A percentile compares a stretch with the other conserved stretches of the same genome.
Evolutionary conservation across 1,140 invertebrate species (phyloP).

Genomic region (Ruditapes philippinarum): DNA sequence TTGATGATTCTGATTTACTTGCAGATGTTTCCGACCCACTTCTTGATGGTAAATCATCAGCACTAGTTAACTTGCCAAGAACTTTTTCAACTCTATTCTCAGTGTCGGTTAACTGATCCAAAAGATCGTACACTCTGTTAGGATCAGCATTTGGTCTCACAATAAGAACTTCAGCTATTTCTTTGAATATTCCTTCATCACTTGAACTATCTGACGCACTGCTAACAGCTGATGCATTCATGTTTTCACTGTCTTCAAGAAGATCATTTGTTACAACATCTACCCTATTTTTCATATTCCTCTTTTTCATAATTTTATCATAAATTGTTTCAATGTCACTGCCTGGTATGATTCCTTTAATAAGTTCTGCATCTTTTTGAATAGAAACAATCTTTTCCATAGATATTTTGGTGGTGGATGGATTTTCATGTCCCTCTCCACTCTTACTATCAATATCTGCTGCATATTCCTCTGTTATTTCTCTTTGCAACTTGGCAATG

Average conservation of each 20-base stretch:
- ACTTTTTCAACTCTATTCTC: conserved; percentile 70
- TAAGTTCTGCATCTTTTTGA: conserved; percentile 76
- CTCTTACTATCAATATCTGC: not conserved
- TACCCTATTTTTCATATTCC: conserved; percentile 75
- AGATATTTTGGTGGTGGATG: not conserved
- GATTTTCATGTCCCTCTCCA: not conserved
- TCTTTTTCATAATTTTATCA: conserved; percentile 73
- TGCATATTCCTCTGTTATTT: not conserved
- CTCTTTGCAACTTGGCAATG: not conserved
- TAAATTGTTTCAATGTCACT: conserved; percentile 71
- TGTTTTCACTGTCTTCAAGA: conserved; percentile 60
- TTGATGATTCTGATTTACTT: conserved; percentile 29
- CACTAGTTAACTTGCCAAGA: conserved; percentile 61
- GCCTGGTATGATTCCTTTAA: conserved; percentile 72
- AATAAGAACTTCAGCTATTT: conserved; percentile 71
- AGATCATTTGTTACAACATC: conserved; percentile 78
- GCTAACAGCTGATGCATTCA: not conserved
- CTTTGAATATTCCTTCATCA: conserved; percentile 75
- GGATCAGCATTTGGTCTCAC: conserved; percentile 63
- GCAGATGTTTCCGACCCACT: conserved; percentile 13
- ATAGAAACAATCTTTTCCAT: conserved; percentile 75
- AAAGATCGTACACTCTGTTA: conserved; percentile 71
- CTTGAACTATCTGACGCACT: not conserved
- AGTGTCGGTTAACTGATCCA: conserved; percentile 63
- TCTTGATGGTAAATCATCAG: conserved; percentile 67